Percentiles rank a stretch among this genome's conserved stretches.
Conservation (phyloP, 2,888 invertebrate species). For the Lochmaea crataegi region DNA sequence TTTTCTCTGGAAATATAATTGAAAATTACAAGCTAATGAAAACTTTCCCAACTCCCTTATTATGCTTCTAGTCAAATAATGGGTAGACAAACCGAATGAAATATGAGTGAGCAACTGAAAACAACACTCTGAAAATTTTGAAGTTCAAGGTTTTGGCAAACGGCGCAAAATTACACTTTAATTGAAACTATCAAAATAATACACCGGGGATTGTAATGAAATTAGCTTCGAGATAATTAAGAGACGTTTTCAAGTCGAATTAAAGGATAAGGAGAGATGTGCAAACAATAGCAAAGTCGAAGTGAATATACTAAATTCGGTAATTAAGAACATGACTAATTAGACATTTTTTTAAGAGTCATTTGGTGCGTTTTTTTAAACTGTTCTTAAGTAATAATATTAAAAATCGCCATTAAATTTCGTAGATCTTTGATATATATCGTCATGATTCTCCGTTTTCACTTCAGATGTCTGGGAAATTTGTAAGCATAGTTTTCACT, state of each 20-base stretch:
- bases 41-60: slow-evolving; percentile 10
- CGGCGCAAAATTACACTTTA: slow-evolving; percentile 24
- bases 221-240: slow-evolving; percentile 38
- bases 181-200: slow-evolving; percentile 40
- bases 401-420: too few relatives aligned
- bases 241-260: slow-evolving; percentile 35
- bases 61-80: slow-evolving; percentile 15
- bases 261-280: slow-evolving; percentile 32
- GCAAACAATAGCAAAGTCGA: slow-evolving; percentile 35
- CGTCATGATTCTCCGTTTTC: too few relatives aligned
- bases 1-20: slow-evolving; percentile 6
- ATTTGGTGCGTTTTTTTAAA: too few relatives aligned
- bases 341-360: slow-evolving; percentile 1
- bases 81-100: slow-evolving; percentile 13
- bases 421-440: too few relatives aligned
- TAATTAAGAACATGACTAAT: slow-evolving; percentile 27
- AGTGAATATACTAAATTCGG: slow-evolving; percentile 12
- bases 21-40: slow-evolving; percentile 15
- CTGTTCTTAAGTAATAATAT: too few relatives aligned
- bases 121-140: slow-evolving; percentile 20
- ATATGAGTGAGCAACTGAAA: slow-evolving; percentile 21
- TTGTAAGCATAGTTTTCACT: too few relatives aligned
- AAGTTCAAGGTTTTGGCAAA: slow-evolving; percentile 30
- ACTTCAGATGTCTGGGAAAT: too few relatives aligned
- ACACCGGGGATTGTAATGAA: slow-evolving; percentile 35